Percentiles rank a stretch among this genome's conserved stretches.
Conservation (phyloP, 37 sponge, comb jelly and placozoan species). For the Chondrilla cf. caribensis region DNA sequence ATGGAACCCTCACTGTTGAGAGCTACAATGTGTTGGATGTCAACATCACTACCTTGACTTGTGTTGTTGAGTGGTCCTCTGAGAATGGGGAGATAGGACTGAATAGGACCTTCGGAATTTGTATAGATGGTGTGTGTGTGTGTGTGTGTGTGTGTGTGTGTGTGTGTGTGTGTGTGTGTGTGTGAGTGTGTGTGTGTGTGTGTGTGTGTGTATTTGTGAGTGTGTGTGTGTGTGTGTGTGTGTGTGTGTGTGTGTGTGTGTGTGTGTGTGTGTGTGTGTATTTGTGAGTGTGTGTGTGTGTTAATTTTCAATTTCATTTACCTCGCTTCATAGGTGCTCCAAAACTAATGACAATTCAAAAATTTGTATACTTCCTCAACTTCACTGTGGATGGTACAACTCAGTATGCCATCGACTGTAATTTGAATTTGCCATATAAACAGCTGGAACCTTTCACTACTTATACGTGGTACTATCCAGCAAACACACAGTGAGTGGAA, state of each 20-base stretch:
- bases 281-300: no score
- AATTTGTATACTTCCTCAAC: neutral
- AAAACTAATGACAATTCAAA: neutral
- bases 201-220: conserved; percentile 13
- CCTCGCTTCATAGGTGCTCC: neutral
- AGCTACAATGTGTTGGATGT: neutral
- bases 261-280: no score
- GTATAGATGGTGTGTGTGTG: conserved; percentile 22
- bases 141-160: conserved; percentile 22
- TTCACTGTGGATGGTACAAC: neutral
- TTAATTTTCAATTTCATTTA: no score
- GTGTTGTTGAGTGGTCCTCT: neutral
- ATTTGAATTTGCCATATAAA: neutral
- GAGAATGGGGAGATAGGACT: no score
- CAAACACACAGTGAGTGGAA: neutral
- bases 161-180: conserved; percentile 22
- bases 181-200: conserved; percentile 20
- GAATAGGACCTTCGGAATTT: no score
- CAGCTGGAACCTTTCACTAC: neutral
- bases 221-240: conserved; percentile 7
- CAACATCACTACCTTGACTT: neutral
- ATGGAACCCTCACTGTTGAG: neutral
- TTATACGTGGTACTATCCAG: neutral
- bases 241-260: neutral
- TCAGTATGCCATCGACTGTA: neutral